Evolutionary conservation across 1,140 invertebrate species (phyloP).

Genomic region (Drepana arcuata): DNA sequence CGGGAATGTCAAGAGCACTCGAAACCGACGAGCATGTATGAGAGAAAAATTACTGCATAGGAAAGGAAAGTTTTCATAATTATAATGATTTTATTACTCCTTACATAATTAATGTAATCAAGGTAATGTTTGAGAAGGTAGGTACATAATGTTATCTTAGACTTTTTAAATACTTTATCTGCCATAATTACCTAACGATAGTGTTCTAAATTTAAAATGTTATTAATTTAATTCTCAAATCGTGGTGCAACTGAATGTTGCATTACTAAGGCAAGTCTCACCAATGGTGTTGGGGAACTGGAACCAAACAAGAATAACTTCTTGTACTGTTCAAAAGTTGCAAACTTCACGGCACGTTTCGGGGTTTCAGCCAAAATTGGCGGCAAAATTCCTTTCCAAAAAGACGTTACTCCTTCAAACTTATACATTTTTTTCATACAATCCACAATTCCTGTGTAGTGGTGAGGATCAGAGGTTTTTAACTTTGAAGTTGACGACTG

Average conservation of each 20-base stretch:
- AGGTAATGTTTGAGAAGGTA: no score
- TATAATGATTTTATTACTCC: no score
- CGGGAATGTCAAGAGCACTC: no score
- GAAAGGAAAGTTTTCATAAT: no score
- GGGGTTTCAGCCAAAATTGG: constrained; percentile 95
- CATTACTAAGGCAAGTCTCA: no score
- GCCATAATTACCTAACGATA: constrained; percentile 9
- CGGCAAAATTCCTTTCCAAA: constrained; percentile 94
- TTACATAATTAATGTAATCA: no score
- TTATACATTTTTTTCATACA: constrained; percentile 91
- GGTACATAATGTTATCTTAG: no score
- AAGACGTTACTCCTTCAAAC: constrained; percentile 85
- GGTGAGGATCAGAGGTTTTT: constrained; percentile 72
- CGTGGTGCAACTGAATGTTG: no score
- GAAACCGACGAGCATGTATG: no score
- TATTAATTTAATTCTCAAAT: no score
- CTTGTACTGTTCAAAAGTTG: constrained; percentile 95
- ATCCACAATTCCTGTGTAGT: constrained; percentile 87
- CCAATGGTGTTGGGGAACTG: constrained; percentile 79
- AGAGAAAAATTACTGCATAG: no score
- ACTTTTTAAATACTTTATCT: no score
- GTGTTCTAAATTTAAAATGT: constrained; percentile 19
- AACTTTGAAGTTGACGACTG: constrained; percentile 49
- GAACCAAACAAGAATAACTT: constrained; percentile 85
- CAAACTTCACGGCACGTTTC: constrained; percentile 94